These are phyloP conservation scores for Drosophila busckii DNA, from an alignment of 1,140 invertebrate species.

Conservation along the genomic window DNA sequence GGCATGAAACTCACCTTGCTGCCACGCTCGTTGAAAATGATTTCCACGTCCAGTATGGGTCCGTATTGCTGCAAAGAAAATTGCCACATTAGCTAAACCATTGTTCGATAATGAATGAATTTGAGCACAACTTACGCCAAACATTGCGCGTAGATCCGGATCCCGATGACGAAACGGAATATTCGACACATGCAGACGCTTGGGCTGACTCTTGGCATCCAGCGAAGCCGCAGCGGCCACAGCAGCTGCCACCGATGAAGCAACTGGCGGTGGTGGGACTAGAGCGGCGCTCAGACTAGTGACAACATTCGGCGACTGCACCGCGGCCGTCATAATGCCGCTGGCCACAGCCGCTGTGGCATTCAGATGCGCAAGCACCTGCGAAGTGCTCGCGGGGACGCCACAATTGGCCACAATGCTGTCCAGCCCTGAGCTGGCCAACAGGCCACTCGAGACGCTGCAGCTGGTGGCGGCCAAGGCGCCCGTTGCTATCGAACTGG, in stretches of 20 bases:
- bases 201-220: slow-evolving; percentile 85
- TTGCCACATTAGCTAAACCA: background rate
- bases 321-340: slow-evolving; percentile 63
- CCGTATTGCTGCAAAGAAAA: slow-evolving; percentile 92
- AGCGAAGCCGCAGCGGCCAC: slow-evolving; percentile 45
- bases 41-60: slow-evolving; percentile 98
- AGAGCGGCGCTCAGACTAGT: slow-evolving; percentile 66
- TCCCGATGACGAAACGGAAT: slow-evolving; percentile 99
- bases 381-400: slow-evolving; percentile 60
- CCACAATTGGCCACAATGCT: slow-evolving; percentile 46
- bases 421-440: slow-evolving; percentile 52
- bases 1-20: slow-evolving; percentile 92
- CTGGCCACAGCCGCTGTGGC: slow-evolving; percentile 54
- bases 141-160: slow-evolving; percentile 97
- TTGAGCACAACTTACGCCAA: slow-evolving; percentile 89
- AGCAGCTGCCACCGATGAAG: slow-evolving; percentile 49
- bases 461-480: slow-evolving; percentile 59
- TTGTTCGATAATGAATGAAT: slow-evolving; percentile 23
- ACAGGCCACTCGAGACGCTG: slow-evolving; percentile 44
- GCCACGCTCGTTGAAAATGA: slow-evolving; percentile 99
- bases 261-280: slow-evolving; percentile 56
- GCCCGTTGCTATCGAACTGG: slow-evolving; percentile 63
- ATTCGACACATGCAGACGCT: slow-evolving; percentile 96
- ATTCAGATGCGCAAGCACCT: slow-evolving; percentile 75
- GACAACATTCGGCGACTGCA: slow-evolving; percentile 54